Evolutionary conservation across 2,888 invertebrate species (phyloP).

Genomic region (Epirrhoe tristata): DNA sequence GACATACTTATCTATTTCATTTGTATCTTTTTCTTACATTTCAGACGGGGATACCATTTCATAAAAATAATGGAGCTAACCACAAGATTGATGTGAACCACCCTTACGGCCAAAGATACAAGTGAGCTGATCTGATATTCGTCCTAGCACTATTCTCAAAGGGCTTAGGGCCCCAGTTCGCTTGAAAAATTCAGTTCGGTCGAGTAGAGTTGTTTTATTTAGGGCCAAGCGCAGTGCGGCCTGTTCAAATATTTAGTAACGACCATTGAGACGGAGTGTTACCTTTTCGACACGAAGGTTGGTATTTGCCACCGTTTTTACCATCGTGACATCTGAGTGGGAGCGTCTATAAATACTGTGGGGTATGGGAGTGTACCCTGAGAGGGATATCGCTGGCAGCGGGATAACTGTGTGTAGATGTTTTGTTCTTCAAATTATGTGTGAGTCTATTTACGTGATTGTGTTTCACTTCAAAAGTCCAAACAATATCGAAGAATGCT

Average conservation of each 20-base stretch:
- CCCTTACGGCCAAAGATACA: slow-evolving; percentile 24
- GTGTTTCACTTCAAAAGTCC: too few relatives aligned
- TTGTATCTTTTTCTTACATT: slow-evolving; percentile 3
- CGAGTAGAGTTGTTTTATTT: slow-evolving; percentile 73
- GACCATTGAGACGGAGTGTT: slow-evolving; percentile 65
- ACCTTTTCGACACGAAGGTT: slow-evolving; percentile 53
- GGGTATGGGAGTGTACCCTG: slow-evolving; percentile 9
- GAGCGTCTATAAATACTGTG: slow-evolving; percentile 29
- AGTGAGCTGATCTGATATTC: slow-evolving; percentile 31
- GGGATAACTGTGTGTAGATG: not conserved
- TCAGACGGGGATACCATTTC: slow-evolving; percentile 1
- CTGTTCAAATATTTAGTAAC: slow-evolving; percentile 75
- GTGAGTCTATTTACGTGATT: too few relatives aligned
- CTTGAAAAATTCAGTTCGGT: slow-evolving; percentile 75
- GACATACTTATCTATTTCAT: not conserved
- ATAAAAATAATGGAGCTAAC: slow-evolving; percentile 22
- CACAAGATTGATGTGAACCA: slow-evolving; percentile 31
- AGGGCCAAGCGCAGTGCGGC: slow-evolving; percentile 74
- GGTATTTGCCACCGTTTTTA: slow-evolving; percentile 50
- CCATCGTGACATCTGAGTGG: slow-evolving; percentile 38
- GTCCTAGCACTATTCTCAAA: slow-evolving; percentile 50
- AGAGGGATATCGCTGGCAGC: slow-evolving; percentile 3
- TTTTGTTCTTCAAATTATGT: not conserved
- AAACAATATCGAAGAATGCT: too few relatives aligned
- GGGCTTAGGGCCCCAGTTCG: slow-evolving; percentile 54